These are phyloP conservation scores for Euzophera pinguis DNA, from an alignment of 2,888 invertebrate species.

Conservation along the genomic window DNA sequence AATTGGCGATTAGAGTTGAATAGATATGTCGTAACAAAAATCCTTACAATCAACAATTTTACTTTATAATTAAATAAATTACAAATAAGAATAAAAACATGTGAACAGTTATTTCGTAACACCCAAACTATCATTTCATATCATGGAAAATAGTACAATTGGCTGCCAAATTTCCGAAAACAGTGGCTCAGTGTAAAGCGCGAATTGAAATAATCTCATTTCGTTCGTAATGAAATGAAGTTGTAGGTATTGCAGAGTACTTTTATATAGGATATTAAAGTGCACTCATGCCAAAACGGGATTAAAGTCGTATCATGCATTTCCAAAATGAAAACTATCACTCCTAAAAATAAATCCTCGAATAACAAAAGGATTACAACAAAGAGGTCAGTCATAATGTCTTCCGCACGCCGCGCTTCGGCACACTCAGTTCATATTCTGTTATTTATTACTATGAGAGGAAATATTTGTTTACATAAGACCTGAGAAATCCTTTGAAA, in stretches of 20 bases:
- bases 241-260: no score
- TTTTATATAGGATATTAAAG: no score
- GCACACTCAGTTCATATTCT: background rate
- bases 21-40: no score
- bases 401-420: slow-evolving; percentile 5
- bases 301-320: background rate
- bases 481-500: slow-evolving; percentile 1
- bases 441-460: slow-evolving; percentile 5
- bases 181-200: background rate
- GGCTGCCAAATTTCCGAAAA: background rate
- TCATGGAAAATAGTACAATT: no score
- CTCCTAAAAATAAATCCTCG: background rate
- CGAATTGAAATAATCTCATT: slow-evolving; percentile 1
- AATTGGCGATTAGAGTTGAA: no score
- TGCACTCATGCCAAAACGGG: background rate
- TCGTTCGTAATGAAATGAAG: background rate
- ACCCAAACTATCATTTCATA: no score
- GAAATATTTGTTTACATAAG: slow-evolving; percentile 6
- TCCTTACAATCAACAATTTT: no score
- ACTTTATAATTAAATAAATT: no score
- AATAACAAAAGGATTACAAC: background rate
- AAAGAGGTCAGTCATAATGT: slow-evolving; percentile 7
- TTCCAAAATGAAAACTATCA: background rate
- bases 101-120: no score
- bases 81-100: no score